Evolutionary conservation across 2,888 invertebrate species (phyloP).

Genomic region (Aethes cnicana): DNA sequence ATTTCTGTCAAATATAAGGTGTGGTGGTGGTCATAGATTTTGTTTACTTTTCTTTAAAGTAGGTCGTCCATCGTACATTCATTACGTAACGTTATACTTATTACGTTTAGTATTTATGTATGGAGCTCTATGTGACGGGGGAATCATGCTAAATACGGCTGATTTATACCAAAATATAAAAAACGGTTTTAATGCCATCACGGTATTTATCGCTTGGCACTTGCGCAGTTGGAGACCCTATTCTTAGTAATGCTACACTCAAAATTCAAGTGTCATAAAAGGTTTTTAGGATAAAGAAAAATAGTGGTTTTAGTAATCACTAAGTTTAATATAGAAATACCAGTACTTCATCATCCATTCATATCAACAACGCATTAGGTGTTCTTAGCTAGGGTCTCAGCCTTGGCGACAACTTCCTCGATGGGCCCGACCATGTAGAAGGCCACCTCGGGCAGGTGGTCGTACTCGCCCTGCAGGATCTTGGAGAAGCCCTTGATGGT

Average conservation of each 20-base stretch:
- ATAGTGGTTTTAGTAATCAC: slow-evolving; percentile 39
- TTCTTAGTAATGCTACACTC: neutral
- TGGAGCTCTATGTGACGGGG: too few species aligned
- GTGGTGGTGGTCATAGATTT: too few species aligned
- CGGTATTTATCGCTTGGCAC: too few species aligned
- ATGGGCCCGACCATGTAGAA: slow-evolving; percentile 97
- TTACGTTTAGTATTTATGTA: too few species aligned
- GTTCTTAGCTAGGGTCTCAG: slow-evolving; percentile 88
- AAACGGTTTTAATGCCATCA: too few species aligned
- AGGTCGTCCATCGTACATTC: too few species aligned
- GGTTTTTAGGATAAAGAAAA: neutral
- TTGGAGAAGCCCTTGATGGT: slow-evolving; percentile 94
- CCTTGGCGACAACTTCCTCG: slow-evolving; percentile 93
- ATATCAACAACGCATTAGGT: slow-evolving; percentile 64
- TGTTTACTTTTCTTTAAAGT: too few species aligned
- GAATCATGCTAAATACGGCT: too few species aligned
- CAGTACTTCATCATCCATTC: slow-evolving; percentile 49
- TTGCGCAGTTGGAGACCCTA: too few species aligned
- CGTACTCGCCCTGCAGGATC: slow-evolving; percentile 89
- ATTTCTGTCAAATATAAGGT: too few species aligned
- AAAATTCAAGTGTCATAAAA: neutral
- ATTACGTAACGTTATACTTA: too few species aligned
- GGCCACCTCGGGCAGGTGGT: slow-evolving; percentile 93
- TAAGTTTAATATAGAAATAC: slow-evolving; percentile 61
- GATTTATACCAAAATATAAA: too few species aligned